Conservation (phyloP, 2,888 invertebrate species). For the Diploptera punctata region DNA sequence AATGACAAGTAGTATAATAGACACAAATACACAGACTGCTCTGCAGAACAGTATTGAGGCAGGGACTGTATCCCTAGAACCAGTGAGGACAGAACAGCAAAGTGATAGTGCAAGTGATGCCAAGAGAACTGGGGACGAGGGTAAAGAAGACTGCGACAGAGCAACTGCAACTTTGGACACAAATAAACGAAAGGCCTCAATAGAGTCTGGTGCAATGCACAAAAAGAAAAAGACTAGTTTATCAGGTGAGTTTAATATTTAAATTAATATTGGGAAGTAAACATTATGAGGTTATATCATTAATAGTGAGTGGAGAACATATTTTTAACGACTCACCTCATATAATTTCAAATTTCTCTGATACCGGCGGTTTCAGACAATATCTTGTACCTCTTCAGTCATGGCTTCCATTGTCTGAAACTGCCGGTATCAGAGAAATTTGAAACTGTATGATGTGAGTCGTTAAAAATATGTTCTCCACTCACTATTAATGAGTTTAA, state of each 20-base stretch:
- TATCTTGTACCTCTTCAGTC: no score
- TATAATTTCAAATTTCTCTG: no score
- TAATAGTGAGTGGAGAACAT: no score
- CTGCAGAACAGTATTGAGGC: constrained; percentile 12
- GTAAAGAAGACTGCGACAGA: constrained; percentile 49
- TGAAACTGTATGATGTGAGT: no score
- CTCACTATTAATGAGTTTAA: no score
- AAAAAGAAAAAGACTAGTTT: constrained; percentile 39
- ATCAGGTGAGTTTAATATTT: constrained; percentile 25
- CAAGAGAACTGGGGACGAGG: constrained; percentile 33
- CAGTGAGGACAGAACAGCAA: constrained; percentile 17
- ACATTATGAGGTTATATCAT: no score
- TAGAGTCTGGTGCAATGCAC: constrained; percentile 25
- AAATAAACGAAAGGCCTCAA: constrained; percentile 34
- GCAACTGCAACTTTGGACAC: constrained; percentile 60
- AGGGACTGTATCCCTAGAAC: constrained; percentile 10
- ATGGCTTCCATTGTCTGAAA: no score
- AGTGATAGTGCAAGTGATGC: constrained; percentile 32
- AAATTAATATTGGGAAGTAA: no score
- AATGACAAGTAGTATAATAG: neutral
- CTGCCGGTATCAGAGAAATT: no score
- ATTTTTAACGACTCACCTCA: no score
- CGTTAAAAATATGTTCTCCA: no score
- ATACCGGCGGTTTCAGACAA: no score
- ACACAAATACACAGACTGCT: constrained; percentile 9